Base-by-base conservation (phyloP, 2,888 invertebrate genomes). In the Alviniconcha strummeri region DNA sequence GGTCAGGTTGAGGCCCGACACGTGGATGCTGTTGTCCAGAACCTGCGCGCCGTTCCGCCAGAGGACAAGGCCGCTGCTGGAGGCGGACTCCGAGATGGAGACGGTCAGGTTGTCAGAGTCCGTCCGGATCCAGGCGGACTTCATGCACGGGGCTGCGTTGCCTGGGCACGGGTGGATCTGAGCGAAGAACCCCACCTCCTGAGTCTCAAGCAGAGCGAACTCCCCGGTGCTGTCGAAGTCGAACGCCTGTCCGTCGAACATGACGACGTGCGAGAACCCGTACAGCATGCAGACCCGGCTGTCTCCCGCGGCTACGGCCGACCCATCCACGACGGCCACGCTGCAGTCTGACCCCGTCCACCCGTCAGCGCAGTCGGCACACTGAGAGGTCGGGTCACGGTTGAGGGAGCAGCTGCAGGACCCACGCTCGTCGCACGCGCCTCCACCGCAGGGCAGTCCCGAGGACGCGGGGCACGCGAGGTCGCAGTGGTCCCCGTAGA, bases 341-440 rank as follows among this genome's bases (percentile, higher is more conserved):
- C 87, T 85, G 84, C 91, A 91, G 80, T 90, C 89, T 2, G 64
- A 64, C 54, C 91, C 91, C 76, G 85, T 78, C 90, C 90, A 91
- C 1, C 89, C 90, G 55, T 72, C 55, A n/a, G 85, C 71, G 84
- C 91, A 91, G 15, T 60, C 71, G 5, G 80, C 72, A 86, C 91
- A 90, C 64, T 84, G 83, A 13, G 81, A 83, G 5, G 86, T 75
- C 17, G 85, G 80, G 57, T 86, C 83, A 74, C 86, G 88, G 57
- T 85, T 88, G 55, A 87, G 82, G 5, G 87, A 84, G 80, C 91
- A 91, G 15, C 79, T 82, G 80, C 91, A 91, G 5, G n/a, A 55
- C 8, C 91, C 91, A 52, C 56, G 64, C n/a, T 78, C 71, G 52
- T 86, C 67, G 81, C 91, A 91, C 1, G 84, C 80, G 17, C 88